These are phyloP conservation scores for Stegana nigrithorax DNA, from an alignment of 2,888 invertebrate species.

Conservation along the genomic window DNA sequence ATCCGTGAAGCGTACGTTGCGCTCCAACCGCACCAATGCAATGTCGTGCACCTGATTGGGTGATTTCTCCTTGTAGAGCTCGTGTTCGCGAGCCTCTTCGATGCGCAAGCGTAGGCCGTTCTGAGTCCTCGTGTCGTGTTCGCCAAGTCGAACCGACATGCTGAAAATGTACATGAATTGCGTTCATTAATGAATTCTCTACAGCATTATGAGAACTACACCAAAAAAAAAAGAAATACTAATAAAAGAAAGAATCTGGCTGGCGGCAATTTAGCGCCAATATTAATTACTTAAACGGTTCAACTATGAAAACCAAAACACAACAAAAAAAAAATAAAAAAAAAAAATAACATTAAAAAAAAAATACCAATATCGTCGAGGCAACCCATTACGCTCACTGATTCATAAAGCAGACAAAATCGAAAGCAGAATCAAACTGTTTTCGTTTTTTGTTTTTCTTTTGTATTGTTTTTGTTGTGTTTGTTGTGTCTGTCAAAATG, in stretches of 20 bases:
- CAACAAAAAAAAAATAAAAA: background rate
- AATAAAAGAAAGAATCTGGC: too few species aligned
- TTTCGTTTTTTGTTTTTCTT: too few species aligned
- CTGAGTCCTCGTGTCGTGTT: conserved; percentile 57
- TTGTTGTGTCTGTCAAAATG: too few species aligned
- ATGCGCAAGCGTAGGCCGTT: conserved; percentile 73
- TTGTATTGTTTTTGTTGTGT: too few species aligned
- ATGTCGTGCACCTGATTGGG: conserved; percentile 78
- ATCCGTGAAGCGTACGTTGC: conserved; percentile 71
- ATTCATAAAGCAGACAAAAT: background rate
- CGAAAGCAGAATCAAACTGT: background rate
- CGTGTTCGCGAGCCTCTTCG: conserved; percentile 76
- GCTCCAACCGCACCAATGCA: conserved; percentile 75
- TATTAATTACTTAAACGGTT: too few species aligned
- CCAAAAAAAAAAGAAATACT: conserved; percentile 11
- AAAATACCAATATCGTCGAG: too few species aligned
- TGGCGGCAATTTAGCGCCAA: too few species aligned
- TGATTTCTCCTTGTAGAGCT: conserved; percentile 72
- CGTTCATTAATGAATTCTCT: too few species aligned
- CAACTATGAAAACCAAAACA: background rate
- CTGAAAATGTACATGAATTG: too few species aligned
- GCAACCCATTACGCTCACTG: too few species aligned
- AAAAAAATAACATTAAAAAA: background rate
- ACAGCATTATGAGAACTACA: too few species aligned
- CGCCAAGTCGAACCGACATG: conserved; percentile 58